These are phyloP conservation scores for Cricetomys ansorgei DNA, from an alignment of 2,113 vertebrate genomes.

Conservation along the genomic window DNA sequence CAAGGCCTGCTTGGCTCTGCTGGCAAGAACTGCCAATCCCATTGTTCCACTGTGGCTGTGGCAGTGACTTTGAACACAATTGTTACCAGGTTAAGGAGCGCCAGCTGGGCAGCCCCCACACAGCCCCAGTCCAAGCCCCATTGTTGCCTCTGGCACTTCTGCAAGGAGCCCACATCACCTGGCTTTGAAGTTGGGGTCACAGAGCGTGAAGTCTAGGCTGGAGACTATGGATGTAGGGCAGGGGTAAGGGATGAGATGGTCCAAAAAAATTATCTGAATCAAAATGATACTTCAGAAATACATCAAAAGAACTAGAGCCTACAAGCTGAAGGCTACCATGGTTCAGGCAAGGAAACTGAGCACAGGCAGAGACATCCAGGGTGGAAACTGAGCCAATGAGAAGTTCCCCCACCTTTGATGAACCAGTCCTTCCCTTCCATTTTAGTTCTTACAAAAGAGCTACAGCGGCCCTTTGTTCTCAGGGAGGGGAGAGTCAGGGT, in stretches of 20 bases:
- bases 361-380: background rate
- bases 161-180: background rate
- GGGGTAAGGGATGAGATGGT: background rate
- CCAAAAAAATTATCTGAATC: background rate
- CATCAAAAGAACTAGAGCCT: background rate
- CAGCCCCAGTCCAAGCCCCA: constrained; percentile 33
- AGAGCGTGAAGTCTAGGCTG: background rate
- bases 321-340: background rate
- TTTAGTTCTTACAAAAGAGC: constrained; percentile 56
- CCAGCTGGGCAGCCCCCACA: constrained; percentile 46
- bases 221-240: background rate
- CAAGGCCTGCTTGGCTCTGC: background rate
- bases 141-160: constrained; percentile 76
- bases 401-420: background rate
- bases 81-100: constrained; percentile 79
- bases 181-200: constrained; percentile 83
- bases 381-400: background rate
- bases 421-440: background rate
- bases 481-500: constrained; percentile 13
- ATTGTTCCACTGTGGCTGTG: constrained; percentile 76
- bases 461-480: constrained; percentile 53
- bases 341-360: background rate
- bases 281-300: background rate
- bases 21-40: constrained; percentile 73
- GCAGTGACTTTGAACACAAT: constrained; percentile 35